These are phyloP conservation scores for Larimichthys polyactis DNA, from an alignment of 2,113 vertebrate species.

Conservation along the genomic window DNA sequence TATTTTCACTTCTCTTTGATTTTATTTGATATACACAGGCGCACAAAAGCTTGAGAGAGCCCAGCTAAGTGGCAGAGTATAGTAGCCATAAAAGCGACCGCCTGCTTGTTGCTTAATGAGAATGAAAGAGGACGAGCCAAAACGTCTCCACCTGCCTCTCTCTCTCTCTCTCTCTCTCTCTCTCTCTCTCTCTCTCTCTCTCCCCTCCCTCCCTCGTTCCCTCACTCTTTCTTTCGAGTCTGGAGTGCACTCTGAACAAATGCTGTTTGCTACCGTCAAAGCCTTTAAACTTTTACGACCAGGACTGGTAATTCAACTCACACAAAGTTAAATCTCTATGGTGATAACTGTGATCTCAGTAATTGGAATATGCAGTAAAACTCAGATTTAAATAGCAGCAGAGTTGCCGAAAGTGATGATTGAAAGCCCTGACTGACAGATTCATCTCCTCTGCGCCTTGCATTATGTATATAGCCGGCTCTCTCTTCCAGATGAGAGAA, in stretches of 20 bases:
- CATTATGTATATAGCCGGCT: constrained; percentile 35
- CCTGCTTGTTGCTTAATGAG: constrained; percentile 65
- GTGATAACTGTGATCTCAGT: constrained; percentile 49
- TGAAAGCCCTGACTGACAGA: constrained; percentile 57
- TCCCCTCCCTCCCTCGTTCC: neutral
- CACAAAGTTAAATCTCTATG: constrained; percentile 38
- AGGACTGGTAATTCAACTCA: constrained; percentile 44
- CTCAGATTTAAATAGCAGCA: constrained; percentile 52
- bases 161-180: neutral
- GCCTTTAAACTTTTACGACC: constrained; percentile 57
- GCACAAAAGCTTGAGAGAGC: neutral
- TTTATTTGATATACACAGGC: constrained; percentile 16
- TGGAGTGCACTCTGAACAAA: constrained; percentile 11
- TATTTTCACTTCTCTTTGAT: constrained; percentile 3
- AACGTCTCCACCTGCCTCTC: constrained; percentile 43
- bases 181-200: neutral
- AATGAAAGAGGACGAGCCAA: constrained; percentile 68
- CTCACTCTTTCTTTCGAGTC: neutral
- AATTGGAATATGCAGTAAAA: constrained; percentile 69
- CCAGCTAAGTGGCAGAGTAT: constrained; percentile 35
- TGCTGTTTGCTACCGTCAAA: constrained; percentile 14
- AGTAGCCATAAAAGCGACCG: constrained; percentile 40
- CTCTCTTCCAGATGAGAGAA: constrained; percentile 20
- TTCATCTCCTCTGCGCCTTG: constrained; percentile 43
- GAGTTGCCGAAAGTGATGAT: constrained; percentile 49